Evolutionary conservation across 1,140 invertebrate genomes (phyloP), one percentile per base, ranked within the genome.

Genomic region (Drosophila neocordata): DNA sequence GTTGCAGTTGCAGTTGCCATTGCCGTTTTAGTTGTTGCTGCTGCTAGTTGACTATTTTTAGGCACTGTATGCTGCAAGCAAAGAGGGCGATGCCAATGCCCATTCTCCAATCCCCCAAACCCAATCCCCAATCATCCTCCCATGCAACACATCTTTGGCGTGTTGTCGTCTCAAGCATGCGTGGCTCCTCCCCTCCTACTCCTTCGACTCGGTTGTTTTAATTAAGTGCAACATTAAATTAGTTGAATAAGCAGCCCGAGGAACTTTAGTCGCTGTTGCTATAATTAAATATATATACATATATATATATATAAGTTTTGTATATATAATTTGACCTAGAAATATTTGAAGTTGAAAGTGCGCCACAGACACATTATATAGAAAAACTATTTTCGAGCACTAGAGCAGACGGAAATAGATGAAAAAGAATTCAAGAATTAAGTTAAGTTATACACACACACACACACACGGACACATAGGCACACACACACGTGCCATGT

Each of bases 181-280:
- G 24, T 24, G 24, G 2, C 6, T 31, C 72, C 73, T 58, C 60
- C 22, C 59, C 44, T 48, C 44, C 44, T 73, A 38, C 44, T 65
- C 22, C 56, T 53, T 58, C 48, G 5, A 22, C 56, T 84, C 63
- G 63, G 70, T 68, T 67, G 68, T 67, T 83, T 88, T 88, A 88
- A 88, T 88, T 88, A 88, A 88, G 83, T 88, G 83, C 83, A 82
- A 79, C 83, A 88, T 82, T 88, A 88, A 88, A 88, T 88, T 88
- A 88, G 83, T 88, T 82, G 71, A 38, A 66, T 48, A 73, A 31
- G 6, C 27, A 31, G 67, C 22, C 27, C 15, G 41, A 44, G 15
- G 31, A 51, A 11, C 13, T 77, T 72, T 78, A 75, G 74, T 69
- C 65, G 55, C 11, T 27, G 24, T 53, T 13, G 56, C 82, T 85